Evolutionary conservation across 1,140 invertebrate genomes (phyloP).

Genomic region (Diorhabda sublineata): DNA sequence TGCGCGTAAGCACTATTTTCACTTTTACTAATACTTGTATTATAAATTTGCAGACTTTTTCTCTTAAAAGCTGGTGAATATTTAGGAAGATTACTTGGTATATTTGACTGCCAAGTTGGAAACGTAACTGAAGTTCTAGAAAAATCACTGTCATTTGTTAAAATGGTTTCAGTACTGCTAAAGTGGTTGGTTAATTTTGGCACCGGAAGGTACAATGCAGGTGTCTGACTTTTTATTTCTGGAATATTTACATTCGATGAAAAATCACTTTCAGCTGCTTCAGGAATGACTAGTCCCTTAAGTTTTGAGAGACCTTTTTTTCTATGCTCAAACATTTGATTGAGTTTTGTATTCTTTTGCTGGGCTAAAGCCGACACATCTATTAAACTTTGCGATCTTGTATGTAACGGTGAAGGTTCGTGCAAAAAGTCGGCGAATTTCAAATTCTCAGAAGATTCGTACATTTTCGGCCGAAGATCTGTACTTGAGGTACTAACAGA

Average conservation of each 20-base stretch:
- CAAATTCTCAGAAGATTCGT: conserved; percentile 27
- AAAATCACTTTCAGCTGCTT: conserved; percentile 51
- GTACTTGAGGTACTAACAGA: conserved; percentile 31
- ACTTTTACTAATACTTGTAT: conserved; percentile 45
- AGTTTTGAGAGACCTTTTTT: conserved; percentile 77
- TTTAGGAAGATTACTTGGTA: conserved; percentile 60
- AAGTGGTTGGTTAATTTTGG: conserved; percentile 22
- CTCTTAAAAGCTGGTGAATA: conserved; percentile 81
- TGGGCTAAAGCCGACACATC: conserved; percentile 49
- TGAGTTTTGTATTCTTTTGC: conserved; percentile 50
- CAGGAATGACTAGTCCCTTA: conserved; percentile 79
- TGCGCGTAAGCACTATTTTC: conserved; percentile 46
- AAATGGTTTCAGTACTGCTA: conserved; percentile 16
- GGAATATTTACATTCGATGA: conserved; percentile 63
- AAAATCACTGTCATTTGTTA: conserved; percentile 3
- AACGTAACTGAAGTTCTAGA: conserved; percentile 23
- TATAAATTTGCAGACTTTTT: conserved; percentile 66
- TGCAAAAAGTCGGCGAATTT: conserved; percentile 12
- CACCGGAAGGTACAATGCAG: conserved; percentile 16
- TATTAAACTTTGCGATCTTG: conserved; percentile 49
- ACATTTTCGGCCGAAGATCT: conserved; percentile 28
- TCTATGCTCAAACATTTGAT: conserved; percentile 70
- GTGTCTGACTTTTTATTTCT: conserved; percentile 68
- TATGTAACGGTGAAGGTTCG: conserved; percentile 39
- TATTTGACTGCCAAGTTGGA: conserved; percentile 52